A percentile compares a stretch with the other conserved stretches of the same genome.
Evolutionary conservation across 2,797 vertebrate species (phyloP).

Genomic region (Lepilemur ruficaudatus): DNA sequence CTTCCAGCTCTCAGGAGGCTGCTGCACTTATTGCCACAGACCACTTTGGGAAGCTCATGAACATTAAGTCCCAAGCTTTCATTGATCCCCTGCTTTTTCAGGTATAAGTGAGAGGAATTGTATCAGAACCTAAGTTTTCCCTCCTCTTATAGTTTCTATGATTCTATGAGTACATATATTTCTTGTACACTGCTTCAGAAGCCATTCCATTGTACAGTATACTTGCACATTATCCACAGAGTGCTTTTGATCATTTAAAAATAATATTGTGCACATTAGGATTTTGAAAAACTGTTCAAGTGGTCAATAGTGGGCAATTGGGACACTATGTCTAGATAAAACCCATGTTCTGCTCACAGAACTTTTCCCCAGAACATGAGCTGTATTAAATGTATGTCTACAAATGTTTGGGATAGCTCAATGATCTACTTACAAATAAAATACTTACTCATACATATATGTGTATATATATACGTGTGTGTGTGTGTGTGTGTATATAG

Average conservation of each 20-base stretch:
- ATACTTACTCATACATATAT: background rate
- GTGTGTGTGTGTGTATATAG: background rate
- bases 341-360: background rate
- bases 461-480: background rate
- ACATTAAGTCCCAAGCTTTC: too few species aligned
- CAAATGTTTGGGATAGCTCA: background rate
- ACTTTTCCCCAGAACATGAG: background rate
- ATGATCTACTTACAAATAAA: background rate
- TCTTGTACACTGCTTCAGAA: background rate
- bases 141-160: background rate
- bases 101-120: background rate
- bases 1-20: background rate
- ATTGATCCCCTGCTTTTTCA: background rate
- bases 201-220: background rate
- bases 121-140: background rate
- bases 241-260: background rate
- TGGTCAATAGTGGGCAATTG: rapidly evolving
- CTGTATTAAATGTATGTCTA: too few species aligned
- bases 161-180: background rate
- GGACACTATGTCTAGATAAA: background rate
- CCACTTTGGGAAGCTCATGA: background rate
- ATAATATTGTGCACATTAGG: background rate
- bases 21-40: background rate
- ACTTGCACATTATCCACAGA: background rate
- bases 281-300: background rate